These are phyloP conservation scores for Mesitornis unicolor DNA, from an alignment of 2,113 vertebrate species.

Conservation along the genomic window DNA sequence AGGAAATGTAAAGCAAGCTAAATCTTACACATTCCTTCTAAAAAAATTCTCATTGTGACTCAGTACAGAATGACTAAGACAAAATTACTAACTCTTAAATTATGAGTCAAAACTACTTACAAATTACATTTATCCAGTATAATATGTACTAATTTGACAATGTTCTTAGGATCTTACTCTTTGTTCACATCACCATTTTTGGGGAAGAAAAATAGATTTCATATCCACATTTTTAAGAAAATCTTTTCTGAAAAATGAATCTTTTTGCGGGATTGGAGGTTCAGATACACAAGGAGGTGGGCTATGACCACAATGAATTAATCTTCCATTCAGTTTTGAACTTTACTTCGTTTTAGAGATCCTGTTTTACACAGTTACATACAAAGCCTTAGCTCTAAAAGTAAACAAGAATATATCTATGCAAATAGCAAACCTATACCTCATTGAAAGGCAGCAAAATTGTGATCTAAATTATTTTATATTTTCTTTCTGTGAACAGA, in stretches of 20 bases:
- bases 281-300: not conserved
- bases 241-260: not conserved
- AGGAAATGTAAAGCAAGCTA: not conserved
- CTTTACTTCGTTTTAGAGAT: not conserved
- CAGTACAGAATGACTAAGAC: not conserved
- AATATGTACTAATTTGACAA: not conserved
- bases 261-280: fast-evolving
- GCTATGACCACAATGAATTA: not conserved
- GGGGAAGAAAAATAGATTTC: not conserved
- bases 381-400: not conserved
- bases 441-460: not conserved
- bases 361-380: not conserved
- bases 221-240: fast-evolving
- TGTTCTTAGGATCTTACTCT: not conserved
- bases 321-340: not conserved
- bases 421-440: not conserved
- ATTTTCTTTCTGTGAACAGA: not conserved
- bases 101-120: not conserved
- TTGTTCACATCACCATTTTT: not conserved
- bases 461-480: not conserved
- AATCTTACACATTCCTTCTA: not conserved
- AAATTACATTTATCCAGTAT: not conserved
- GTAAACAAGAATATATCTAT: not conserved
- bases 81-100: not conserved
- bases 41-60: not conserved